Conservation (phyloP, 2,888 invertebrate genomes). For the Hypercompe scribonia region DNA sequence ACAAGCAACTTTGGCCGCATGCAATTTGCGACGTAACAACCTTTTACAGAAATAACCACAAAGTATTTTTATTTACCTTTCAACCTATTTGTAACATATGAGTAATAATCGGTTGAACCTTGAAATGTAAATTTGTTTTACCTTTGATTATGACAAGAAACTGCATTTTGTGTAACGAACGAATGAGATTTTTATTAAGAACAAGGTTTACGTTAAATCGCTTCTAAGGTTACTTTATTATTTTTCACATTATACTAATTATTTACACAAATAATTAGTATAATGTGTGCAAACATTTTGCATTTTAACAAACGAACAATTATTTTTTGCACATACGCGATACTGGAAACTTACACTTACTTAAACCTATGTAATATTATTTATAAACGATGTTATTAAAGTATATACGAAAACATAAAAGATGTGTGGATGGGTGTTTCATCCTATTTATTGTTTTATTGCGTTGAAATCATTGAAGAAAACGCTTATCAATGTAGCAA, state of each 20-base stretch:
- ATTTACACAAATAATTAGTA: too few relatives aligned
- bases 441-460: not conserved
- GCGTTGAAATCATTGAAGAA: not conserved
- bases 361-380: not conserved
- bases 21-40: slow-evolving; percentile 9
- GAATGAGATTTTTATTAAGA: not conserved
- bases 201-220: not conserved
- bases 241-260: slow-evolving; percentile 1
- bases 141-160: not conserved
- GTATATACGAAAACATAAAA: not conserved
- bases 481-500: not conserved
- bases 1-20: slow-evolving; percentile 17
- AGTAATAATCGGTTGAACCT: slow-evolving; percentile 9
- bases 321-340: not conserved
- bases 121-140: slow-evolving; percentile 4
- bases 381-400: too few relatives aligned
- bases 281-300: not conserved
- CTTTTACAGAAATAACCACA: not conserved
- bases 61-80: slow-evolving; percentile 11
- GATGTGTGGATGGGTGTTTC: too few relatives aligned
- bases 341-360: not conserved
- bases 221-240: not conserved
- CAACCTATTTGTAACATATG: slow-evolving; percentile 9
- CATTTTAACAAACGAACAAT: not conserved
- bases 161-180: slow-evolving; percentile 6